These are phyloP conservation scores for Sebastes oblongus DNA, from an alignment of 2,797 vertebrate species.

Conservation along the genomic window DNA sequence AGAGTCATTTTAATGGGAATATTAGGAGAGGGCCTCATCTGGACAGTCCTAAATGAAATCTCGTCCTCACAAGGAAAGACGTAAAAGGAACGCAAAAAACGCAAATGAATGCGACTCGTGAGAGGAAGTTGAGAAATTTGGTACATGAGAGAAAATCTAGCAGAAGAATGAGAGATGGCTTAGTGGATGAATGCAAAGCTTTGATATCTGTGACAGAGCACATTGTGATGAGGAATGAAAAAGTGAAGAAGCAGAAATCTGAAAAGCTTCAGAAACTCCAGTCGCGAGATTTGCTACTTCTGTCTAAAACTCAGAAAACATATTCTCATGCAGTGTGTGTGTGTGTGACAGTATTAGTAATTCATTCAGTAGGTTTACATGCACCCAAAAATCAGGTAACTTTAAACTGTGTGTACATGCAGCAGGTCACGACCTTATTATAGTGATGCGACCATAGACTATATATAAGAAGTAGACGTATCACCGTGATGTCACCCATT, in stretches of 20 bases:
- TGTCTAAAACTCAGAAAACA: background rate
- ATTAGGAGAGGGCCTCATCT: too few species aligned
- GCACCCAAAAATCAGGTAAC: background rate
- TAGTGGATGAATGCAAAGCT: constrained; percentile 27
- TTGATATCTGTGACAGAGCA: constrained; percentile 23
- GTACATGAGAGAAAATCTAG: background rate
- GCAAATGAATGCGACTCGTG: background rate
- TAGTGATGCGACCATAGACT: background rate
- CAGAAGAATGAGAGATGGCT: constrained; percentile 17
- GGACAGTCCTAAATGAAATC: background rate
- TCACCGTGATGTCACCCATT: too few species aligned
- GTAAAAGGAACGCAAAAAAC: background rate
- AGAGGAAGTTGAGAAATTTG: background rate
- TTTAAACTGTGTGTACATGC: background rate
- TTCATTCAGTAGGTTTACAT: background rate
- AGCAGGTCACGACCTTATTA: background rate
- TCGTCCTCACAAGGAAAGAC: background rate
- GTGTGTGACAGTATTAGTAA: background rate
- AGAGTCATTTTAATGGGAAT: too few species aligned
- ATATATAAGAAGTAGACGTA: too few species aligned
- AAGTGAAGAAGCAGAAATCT: background rate
- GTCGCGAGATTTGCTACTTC: constrained; percentile 9
- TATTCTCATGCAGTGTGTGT: background rate
- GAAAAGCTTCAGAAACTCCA: constrained; percentile 8
- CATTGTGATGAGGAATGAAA: constrained; percentile 19